phyloP scores from a whole-genome alignment of 2,113 vertebrate genomes.

The Nipponia nippon region DNA sequence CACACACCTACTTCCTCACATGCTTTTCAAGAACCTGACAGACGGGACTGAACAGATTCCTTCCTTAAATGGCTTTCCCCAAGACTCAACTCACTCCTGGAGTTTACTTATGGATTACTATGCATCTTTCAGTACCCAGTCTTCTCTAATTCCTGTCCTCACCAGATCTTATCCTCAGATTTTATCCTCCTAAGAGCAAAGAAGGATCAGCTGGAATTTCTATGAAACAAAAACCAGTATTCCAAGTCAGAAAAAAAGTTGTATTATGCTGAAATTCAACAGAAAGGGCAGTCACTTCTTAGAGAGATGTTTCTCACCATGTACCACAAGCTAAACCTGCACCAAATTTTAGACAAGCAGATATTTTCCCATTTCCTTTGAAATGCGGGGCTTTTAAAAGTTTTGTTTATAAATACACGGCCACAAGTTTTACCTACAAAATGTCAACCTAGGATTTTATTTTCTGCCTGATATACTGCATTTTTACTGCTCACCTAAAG shows the following conservation, averaged over 20 bases:
- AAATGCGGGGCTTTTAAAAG: not conserved
- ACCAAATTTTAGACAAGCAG: not conserved
- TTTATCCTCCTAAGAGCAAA: not conserved
- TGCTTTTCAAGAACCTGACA: not conserved
- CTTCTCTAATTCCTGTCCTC: not conserved
- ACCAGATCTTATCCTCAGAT: not conserved
- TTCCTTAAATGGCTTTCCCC: not conserved
- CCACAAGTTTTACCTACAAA: not conserved
- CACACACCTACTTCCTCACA: not conserved
- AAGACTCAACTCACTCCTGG: not conserved
- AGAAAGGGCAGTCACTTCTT: not conserved
- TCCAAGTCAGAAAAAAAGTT: not conserved
- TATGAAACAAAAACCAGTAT: not conserved
- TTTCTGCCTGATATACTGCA: not conserved
- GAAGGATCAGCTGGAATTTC: not conserved
- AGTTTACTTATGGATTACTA: not conserved
- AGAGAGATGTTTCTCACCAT: not conserved
- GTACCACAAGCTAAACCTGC: not conserved
- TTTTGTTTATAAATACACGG: not conserved
- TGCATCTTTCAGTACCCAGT: not conserved
- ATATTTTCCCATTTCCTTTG: not conserved
- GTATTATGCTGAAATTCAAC: not conserved
- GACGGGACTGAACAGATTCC: not conserved
- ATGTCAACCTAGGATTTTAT: not conserved
- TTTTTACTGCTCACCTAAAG: not conserved